Evolutionary conservation across 2,113 vertebrate species (phyloP), one percentile per base, ranked within the genome.

Genomic region (Pungitius pungitius): DNA sequence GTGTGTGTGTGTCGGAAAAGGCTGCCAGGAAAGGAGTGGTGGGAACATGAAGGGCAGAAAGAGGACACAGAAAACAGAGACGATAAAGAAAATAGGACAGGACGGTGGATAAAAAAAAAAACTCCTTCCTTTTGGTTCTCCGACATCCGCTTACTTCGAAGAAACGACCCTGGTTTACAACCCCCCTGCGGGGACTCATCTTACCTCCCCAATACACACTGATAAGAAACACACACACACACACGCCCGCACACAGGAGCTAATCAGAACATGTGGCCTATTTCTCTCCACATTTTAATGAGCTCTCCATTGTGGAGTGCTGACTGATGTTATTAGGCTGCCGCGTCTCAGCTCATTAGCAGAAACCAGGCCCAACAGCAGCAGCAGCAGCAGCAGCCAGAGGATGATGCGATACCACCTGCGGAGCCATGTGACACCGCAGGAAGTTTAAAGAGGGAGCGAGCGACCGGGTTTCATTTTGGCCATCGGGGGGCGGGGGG

Each of bases 281-380:
- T 83, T 86, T 88, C 77, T 76, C 60, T 61, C 2, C 68, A 12
- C 72, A 69, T 68, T 85, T 83, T 89, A 90, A 90, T 89, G 84
- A 90, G 85, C 78, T 72, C 81, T 84, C 73, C 77, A 67, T 82
- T 81, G 78, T 81, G 56, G 77, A 74, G 68, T 15, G 62, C 81
- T 58, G 84, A 78, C 75, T 88, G 86, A 88, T 85, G 84, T 85
- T 85, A 89, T 88, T 81, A 88, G 80, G 75, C 84, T 70, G 84
- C 85, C 33, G 37, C 42, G 85, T 83, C 82, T 74, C 73, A 77
- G 84, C 83, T 90, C 87, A 89, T 92, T 92, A 90, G 75, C 83
- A 78, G 74, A 86, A n/a, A 88, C 54, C 73, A 66, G 85, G 39
- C 83, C 72, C 78, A 78, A 86, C 83, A 83, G 84, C 82, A 82